Percentiles rank a stretch among this genome's conserved stretches.
These are phyloP conservation scores for Agriopis leucophaearia DNA, from an alignment of 2,888 invertebrate species.

Conservation along the genomic window DNA sequence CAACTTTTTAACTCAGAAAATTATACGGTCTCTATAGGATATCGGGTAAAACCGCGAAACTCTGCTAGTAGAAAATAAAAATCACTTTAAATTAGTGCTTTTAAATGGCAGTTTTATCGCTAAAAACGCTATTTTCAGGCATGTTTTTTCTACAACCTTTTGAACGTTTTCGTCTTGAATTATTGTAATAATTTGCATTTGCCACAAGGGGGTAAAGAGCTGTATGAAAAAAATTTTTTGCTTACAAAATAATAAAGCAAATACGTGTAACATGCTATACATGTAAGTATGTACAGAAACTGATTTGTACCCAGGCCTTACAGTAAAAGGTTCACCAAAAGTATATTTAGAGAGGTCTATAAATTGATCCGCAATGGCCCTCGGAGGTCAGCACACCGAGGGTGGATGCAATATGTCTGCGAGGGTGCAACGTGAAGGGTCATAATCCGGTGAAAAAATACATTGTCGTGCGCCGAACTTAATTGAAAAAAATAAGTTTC, in stretches of 20 bases:
- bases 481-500: constrained; percentile 77
- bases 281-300: not conserved
- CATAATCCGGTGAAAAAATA: constrained; percentile 78
- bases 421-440: constrained; percentile 77
- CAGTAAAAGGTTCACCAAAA: constrained; percentile 52
- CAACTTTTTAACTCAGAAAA: too few species aligned
- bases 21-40: too few species aligned
- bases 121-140: not conserved
- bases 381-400: constrained; percentile 71
- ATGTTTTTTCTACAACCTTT: not conserved
- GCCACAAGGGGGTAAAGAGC: too few species aligned
- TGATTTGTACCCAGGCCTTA: constrained; percentile 31
- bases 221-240: not conserved
- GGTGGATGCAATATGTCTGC: constrained; percentile 74
- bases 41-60: too few species aligned
- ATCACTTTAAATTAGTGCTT: too few species aligned
- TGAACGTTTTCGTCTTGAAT: not conserved
- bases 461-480: constrained; percentile 69
- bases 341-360: constrained; percentile 66
- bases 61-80: too few species aligned
- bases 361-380: constrained; percentile 71
- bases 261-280: not conserved
- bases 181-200: not conserved
- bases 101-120: not conserved
- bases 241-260: not conserved